Evolutionary conservation across 2,113 vertebrate genomes (phyloP), one percentile per base, ranked within the genome.

Genomic region (Ictidomys tridecemlineatus): DNA sequence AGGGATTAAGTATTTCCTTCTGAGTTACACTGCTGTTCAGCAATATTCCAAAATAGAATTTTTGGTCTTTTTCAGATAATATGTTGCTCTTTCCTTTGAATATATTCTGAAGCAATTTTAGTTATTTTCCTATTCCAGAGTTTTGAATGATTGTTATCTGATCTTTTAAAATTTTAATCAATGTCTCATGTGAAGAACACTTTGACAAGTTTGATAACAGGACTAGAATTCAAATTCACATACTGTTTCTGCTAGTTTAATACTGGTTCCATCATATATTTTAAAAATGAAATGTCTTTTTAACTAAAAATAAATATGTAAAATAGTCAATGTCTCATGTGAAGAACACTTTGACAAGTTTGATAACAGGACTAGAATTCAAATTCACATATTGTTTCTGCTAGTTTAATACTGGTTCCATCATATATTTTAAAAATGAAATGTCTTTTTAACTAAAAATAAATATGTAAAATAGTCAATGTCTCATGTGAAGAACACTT

Each of bases 151-250:
- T 86, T 82, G 45, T 77, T 94, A 5, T 58, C 48, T 97, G 26
- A 92, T 5, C 32, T 90, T 86, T 96, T 63, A 87, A 78, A 69
- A 79, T 90, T 92, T 96, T 85, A 87, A 69, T 91, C 20, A 61
- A 2, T 24, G 70, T 79, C 58, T 91, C 34, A 93, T 74, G 12
- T 92, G 45, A 94, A 82, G 65, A 77, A 73, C 16, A n/a, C 17
- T 58, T 89, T 83, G 34, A 61, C 37, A 85, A 90, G 14, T 85
- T 51, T 86, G 26, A 78, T 67, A 74, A 22, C 26, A 91, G 22
- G 18, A 65, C 14, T 13, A 80, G 17, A 67, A 84, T 32, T 87
- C 67, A 85, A 20, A 85, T 88, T 76, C 12, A n/a, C 13, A 1
- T 39, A 61, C 69, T 80, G 76, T 53, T 20, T 92, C 58, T 83